Evolutionary conservation across 2,113 vertebrate genomes (phyloP), one percentile per base, ranked within the genome.

Genomic region (Equus quagga): DNA sequence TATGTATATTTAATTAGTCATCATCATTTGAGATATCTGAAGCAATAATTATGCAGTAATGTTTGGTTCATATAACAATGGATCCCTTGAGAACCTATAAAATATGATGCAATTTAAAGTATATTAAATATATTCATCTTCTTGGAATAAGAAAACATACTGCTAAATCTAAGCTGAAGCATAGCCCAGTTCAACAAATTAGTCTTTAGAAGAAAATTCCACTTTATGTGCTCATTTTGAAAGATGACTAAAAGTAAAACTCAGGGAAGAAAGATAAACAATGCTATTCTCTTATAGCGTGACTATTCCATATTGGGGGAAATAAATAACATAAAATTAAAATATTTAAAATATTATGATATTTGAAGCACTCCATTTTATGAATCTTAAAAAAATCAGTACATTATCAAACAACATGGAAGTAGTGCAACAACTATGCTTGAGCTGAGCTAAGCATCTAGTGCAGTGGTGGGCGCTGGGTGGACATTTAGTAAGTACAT

Each of bases 91-190:
- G 97, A 96, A 93, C 69, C 92, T 36, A 89, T 98, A 94, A 98
- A 97, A 97, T 97, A 98, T 83, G 76, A 93, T 97, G 95, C 90
- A 96, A 98, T 97, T 98, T 97, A 96, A 98, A 98, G 11, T 84
- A 97, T 98, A 98, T 98, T 98, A 98, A 97, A 94, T 96, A 80
- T 97, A 98, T 98, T 98, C 62, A 98, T 98, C 97, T 98, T 98
- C 88, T 21, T 80, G 46, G 73, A 90, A 87, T 96, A 93, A 92
- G 41, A 85, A 95, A 96, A 46, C 28, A 95, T 10, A 64, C 56
- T 54, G 36, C 14, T 85, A 92, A 97, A 92, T 58, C 41, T 64
- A 94, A 80, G 80, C 36, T 96, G 96, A 73, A 92, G 62, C 56
- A 92, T 96, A 96, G 44, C 2, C 8, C 58, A 93, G 24, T 88